Evolutionary conservation across 1,140 invertebrate species (phyloP), one percentile per base, ranked within the genome.

Genomic region (Bombus confusus): DNA sequence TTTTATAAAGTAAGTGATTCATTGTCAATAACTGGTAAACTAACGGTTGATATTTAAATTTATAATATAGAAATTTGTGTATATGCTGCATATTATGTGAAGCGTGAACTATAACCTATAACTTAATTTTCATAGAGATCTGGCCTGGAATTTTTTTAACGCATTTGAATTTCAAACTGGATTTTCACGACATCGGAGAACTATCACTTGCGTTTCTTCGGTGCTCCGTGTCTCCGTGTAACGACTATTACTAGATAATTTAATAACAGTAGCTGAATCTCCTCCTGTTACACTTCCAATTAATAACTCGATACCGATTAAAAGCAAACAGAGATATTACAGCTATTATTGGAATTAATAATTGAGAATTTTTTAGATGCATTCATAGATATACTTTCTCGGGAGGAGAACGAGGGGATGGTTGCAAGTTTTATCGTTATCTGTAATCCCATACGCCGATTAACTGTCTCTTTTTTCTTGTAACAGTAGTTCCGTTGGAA

Each of bases 161-260:
- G 0, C 47, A 0, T 52, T 22, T 2, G 5, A 22, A 52, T 22
- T 22, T 52, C 47, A 52, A 52, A 22, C 47, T 22, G 18, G 0
- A 52, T 52, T 1, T 8, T 22, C 47, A 1, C 47, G 0, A 52
- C 47, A 2, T 22, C 47, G 0, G 5, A 52, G 47, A 52, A 8
- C 6, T 22, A 52, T 6, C 5, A 18, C 1, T 52, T 18, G 47
- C 47, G 18, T 52, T 22, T 5, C 47, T 2, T 52, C 0, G 1
- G 0, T 0, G 6, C 6, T 22, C 47, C 5, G 0, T 8, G 6
- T 22, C 6, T 22, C 47, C 47, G 0, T 22, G 2, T 0, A 13
- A 52, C 47, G 18, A n/a, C n/a, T n/a, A n/a, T n/a, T n/a, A 22
- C 18, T 0, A 6, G 18, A 22, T 22, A 5, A 47, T 47, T 47